Conservation (phyloP, 2,113 vertebrate species). For the Eublepharis macularius region DNA sequence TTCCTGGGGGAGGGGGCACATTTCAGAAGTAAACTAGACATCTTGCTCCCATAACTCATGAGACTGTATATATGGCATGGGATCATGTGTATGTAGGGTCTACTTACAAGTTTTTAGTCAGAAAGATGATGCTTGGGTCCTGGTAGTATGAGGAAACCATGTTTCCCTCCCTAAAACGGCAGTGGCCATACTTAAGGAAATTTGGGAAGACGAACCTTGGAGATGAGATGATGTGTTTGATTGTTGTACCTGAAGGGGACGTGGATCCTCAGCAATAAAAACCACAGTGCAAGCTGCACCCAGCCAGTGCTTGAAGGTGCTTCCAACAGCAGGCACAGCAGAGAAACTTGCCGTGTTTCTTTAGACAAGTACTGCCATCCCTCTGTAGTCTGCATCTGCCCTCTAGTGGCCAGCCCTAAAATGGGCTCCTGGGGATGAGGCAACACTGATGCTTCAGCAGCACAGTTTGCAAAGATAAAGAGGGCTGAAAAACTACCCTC, state of each 20-base stretch:
- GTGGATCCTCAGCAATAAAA: background rate
- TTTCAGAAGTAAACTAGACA: too few relatives aligned
- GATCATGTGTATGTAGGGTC: too few relatives aligned
- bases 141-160: background rate
- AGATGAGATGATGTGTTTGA: background rate
- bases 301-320: background rate
- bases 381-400: conserved; percentile 38
- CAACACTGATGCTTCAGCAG: background rate
- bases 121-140: too few relatives aligned
- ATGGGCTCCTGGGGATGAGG: background rate
- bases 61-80: too few relatives aligned
- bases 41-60: too few relatives aligned
- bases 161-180: background rate
- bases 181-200: background rate
- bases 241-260: background rate
- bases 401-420: conserved; percentile 40
- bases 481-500: background rate
- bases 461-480: background rate
- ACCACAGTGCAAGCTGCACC: background rate
- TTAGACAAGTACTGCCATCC: background rate
- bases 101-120: too few relatives aligned
- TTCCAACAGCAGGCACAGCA: rapidly evolving
- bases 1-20: too few relatives aligned
- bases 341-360: background rate
- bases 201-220: background rate